phyloP scores from a whole-genome alignment of 2,113 vertebrate genomes.

The Ctenomys sociabilis region DNA sequence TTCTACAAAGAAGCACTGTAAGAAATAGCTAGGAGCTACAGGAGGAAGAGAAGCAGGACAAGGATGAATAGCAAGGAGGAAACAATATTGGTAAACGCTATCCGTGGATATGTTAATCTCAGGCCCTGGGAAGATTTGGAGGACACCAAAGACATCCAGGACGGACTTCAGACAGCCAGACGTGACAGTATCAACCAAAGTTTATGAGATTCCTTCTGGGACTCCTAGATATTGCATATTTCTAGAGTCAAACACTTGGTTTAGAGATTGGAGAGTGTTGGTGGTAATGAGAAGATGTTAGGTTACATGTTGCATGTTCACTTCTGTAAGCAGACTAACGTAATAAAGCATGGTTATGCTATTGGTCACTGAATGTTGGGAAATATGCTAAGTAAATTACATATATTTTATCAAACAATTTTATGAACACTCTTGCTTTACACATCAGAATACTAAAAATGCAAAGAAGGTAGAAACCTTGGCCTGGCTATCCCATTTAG shows the following conservation, averaged over 20 bases:
- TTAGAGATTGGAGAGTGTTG: not conserved
- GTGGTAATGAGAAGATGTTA: not conserved
- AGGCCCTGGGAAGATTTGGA: not conserved
- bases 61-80: not conserved
- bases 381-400: not conserved
- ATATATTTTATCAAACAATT: not conserved
- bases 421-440: not conserved
- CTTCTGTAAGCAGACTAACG: not conserved
- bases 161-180: not conserved
- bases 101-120: too few species aligned
- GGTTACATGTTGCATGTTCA: not conserved
- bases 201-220: too few species aligned
- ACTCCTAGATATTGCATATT: not conserved
- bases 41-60: not conserved
- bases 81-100: accelerated
- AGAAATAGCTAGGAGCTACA: too few species aligned
- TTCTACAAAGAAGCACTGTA: not conserved
- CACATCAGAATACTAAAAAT: not conserved
- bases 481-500: not conserved
- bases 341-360: not conserved
- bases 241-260: not conserved
- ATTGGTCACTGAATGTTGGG: not conserved
- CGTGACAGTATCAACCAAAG: not conserved
- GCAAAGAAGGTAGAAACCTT: not conserved
- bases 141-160: not conserved